Evolutionary conservation across 2,888 invertebrate genomes (phyloP), one percentile per base, ranked within the genome.

Genomic region (Pedicia rivosa): DNA sequence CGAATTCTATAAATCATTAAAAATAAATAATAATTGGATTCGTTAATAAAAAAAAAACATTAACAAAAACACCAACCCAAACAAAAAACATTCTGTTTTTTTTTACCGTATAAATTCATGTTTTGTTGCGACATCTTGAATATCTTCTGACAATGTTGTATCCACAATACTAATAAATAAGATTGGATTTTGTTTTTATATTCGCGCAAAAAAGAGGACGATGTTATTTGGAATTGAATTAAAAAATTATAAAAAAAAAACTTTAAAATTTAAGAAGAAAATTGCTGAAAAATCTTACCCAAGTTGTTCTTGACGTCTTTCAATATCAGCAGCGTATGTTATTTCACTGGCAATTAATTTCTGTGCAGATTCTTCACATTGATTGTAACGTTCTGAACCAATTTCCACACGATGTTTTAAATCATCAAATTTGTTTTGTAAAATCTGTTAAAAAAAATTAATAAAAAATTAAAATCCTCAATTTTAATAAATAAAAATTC

Each of bases 351-450:
- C 76, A 10, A 88, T 72, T 32, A 95, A 65, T 54, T 90, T 88
- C 59, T 83, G 83, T 1, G 92, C 94, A 36, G 90, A 61, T 43
- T 82, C 78, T 59, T 91, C 87, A 54, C 91, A 90, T 53, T 86
- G 86, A 53, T 78, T 82, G 55, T 91, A 91, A 39, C 92, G 64
- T 53, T 92, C 91, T 0, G 83, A 78, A 0, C 90, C 91, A 15
- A 83, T 78, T 53, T 91, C 88, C 5, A 94, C 84, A 32, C 82
- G 72, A 54, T 84, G 86, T 42, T 90, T 87, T 36, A 94, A 77
- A 55, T 94, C 92, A 46, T 91, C 87, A 57, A 92, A 94, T 57
- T 91, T 91, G 24, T 79, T 79, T 54, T 86, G 79, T 20, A 92
- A 61, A 39, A 84, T 66, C 77, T 81, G 52, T n/a, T 49, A 51